phyloP scores from a whole-genome alignment of 2,888 invertebrate species.

The Catonia carolina region DNA sequence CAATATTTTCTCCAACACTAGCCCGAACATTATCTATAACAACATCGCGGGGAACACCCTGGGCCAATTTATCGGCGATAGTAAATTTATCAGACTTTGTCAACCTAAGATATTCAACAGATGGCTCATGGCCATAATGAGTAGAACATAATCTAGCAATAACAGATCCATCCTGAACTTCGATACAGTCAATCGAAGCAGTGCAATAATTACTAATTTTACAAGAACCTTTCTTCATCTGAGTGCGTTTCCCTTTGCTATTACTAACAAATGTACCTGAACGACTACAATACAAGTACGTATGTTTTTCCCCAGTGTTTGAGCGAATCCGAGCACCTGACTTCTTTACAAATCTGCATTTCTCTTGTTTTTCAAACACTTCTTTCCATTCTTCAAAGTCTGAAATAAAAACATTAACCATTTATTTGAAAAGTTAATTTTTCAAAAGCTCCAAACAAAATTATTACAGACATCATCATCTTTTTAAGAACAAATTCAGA shows the following conservation, averaged over 20 bases:
- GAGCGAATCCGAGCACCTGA: constrained; percentile 27
- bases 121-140: constrained; percentile 20
- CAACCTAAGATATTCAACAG: constrained; percentile 16
- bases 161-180: constrained; percentile 16
- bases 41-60: constrained; percentile 29
- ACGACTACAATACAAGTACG: constrained; percentile 22
- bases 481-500: background rate
- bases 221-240: constrained; percentile 8
- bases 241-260: constrained; percentile 4
- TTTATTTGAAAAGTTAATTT: too few species aligned
- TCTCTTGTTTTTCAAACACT: constrained; percentile 29
- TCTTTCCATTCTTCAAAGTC: constrained; percentile 32
- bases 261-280: constrained; percentile 17
- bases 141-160: constrained; percentile 19
- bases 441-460: background rate
- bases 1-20: constrained; percentile 27
- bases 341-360: constrained; percentile 31
- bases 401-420: constrained; percentile 23
- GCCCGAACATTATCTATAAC: constrained; percentile 30
- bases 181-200: constrained; percentile 21
- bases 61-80: constrained; percentile 20
- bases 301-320: constrained; percentile 26
- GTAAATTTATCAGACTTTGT: constrained; percentile 16
- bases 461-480: background rate
- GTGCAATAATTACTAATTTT: constrained; percentile 21